Base-by-base conservation (phyloP, 1,140 invertebrate genomes). In the Rhagoletis zephyria region DNA sequence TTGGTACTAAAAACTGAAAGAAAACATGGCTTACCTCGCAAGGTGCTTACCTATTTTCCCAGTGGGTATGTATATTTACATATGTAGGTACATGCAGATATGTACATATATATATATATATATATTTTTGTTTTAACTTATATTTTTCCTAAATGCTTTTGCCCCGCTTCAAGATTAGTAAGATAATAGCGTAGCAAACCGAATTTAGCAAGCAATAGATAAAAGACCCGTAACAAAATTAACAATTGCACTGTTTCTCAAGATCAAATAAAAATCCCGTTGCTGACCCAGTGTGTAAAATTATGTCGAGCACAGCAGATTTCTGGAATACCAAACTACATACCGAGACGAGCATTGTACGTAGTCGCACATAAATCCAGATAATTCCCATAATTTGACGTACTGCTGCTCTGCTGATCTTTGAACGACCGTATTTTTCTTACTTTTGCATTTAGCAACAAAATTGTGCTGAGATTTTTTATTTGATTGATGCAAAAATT, bases 381-480 rank as follows among this genome's bases (percentile, higher is more conserved):
- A 74, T 74, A 74, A 74, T 74, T 74, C 67, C 67, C 67, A 74
- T 74, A 74, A 74, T 74, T 74, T 74, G 67, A 48, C 16, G 30
- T 74, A 48, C 12, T 45, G 51, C 51, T 56, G 51, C 10, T 56
- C 51, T 16, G 3, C 12, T 45, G 4, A 30, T 30, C 30, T 30
- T 30, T 30, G 30, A 30, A 30, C 0, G 0, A 30, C 30, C 30
- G 30, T 30, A 30, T 74, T 74, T 67, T 74, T 48, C 67, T 48
- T 48, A 48, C 65, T 48, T n/a, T 48, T 48, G 42, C 67, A 74
- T 74, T 42, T 42, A 45, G 45, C 40, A 45, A 74, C 40, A 16
- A 74, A 74, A 74, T 74, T 74, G 12, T 74, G 14, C 40, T 48
- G 14, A 74, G 40, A 45, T 74, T 74, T 70, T 45, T 74, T 74